Percentiles rank a stretch among this genome's conserved stretches.
Conservation (phyloP, 2,888 invertebrate genomes). For the Scrobipalpa costella region DNA sequence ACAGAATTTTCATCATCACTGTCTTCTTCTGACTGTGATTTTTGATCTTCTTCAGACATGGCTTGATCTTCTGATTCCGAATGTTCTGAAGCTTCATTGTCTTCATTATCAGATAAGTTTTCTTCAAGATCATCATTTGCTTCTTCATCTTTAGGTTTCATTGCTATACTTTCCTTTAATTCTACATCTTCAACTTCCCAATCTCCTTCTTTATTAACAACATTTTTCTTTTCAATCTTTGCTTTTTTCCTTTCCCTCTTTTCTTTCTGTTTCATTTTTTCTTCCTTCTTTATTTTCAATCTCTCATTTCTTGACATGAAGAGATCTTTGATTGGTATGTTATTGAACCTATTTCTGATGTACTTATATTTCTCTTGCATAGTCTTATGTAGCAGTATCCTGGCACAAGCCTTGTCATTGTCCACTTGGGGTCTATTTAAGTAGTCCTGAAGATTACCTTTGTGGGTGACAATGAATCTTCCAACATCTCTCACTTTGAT, state of each 20-base stretch:
- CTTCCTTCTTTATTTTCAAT: constrained; percentile 66
- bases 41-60: constrained; percentile 25
- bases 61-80: constrained; percentile 30
- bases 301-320: constrained; percentile 72
- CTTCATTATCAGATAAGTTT: constrained; percentile 32
- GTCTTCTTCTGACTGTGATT: constrained; percentile 14
- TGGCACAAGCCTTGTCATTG: constrained; percentile 66
- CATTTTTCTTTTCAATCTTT: constrained; percentile 33
- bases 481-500: constrained; percentile 70
- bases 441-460: constrained; percentile 58
- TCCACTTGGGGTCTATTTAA: constrained; percentile 65
- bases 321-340: constrained; percentile 67
- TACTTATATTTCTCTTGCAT: constrained; percentile 66
- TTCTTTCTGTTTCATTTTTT: constrained; percentile 60
- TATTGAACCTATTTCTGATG: constrained; percentile 59
- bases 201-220: constrained; percentile 54
- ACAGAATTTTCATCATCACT: constrained; percentile 24
- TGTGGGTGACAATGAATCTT: constrained; percentile 66
- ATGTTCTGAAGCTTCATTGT: constrained; percentile 26
- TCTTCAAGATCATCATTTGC: constrained; percentile 29
- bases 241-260: constrained; percentile 49
- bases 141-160: background rate
- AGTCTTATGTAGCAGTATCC: constrained; percentile 65
- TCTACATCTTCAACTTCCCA: constrained; percentile 58
- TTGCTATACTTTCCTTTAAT: constrained; percentile 31